Conservation (phyloP, 2,888 invertebrate species). For the Punctoribates punctum region DNA sequence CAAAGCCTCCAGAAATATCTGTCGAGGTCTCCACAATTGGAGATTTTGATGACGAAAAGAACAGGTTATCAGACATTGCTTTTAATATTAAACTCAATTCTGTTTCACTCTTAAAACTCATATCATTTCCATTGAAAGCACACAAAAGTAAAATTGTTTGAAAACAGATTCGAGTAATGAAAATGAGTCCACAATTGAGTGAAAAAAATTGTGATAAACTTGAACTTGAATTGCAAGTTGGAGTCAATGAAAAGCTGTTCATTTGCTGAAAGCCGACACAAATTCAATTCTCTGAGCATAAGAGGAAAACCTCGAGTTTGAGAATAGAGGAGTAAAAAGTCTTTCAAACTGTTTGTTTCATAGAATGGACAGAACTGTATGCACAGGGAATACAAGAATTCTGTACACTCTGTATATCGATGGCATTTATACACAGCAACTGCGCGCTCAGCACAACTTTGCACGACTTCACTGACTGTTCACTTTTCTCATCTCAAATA, state of each 20-base stretch:
- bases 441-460: background rate
- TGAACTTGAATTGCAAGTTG: constrained; percentile 17
- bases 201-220: background rate
- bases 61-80: background rate
- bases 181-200: background rate
- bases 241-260: too few relatives aligned
- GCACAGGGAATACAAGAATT: background rate
- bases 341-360: background rate
- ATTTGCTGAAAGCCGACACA: too few relatives aligned
- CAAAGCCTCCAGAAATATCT: background rate
- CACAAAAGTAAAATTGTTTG: background rate
- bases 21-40: constrained; percentile 25
- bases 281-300: too few relatives aligned
- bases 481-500: background rate
- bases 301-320: too few relatives aligned
- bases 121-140: background rate
- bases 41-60: constrained; percentile 13
- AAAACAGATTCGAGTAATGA: too few relatives aligned
- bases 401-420: background rate
- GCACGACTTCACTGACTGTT: background rate
- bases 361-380: background rate
- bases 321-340: background rate
- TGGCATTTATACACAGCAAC: constrained; percentile 1
- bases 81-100: background rate
- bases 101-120: background rate